These are phyloP conservation scores for Euglossa dilemma DNA, from an alignment of 1,140 invertebrate species.

Conservation along the genomic window DNA sequence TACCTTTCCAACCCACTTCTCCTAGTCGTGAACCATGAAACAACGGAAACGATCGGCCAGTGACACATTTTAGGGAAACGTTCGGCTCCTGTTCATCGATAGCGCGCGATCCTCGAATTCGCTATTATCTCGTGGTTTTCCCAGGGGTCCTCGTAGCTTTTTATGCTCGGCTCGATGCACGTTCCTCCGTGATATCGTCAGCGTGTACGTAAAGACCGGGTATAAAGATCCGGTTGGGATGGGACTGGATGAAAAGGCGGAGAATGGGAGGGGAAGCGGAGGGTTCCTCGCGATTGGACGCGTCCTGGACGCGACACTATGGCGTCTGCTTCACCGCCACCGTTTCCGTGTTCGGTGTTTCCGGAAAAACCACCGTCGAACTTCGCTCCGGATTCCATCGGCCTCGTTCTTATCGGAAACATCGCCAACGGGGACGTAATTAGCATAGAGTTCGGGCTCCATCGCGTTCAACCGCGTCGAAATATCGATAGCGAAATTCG, in stretches of 20 bases:
- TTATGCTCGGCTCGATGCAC: slow-evolving; percentile 10
- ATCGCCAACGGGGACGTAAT: not conserved
- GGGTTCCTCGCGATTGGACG: not conserved
- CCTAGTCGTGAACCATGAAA: not conserved
- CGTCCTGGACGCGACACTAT: not conserved
- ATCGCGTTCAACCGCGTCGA: not conserved
- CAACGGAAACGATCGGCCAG: not conserved
- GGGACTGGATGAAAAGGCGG: not conserved
- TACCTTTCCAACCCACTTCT: not conserved
- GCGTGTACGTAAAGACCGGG: not conserved
- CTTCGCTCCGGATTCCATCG: no score
- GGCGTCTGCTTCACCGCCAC: no score
- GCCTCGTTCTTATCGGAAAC: no score
- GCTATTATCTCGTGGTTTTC: not conserved
- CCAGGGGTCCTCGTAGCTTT: slow-evolving; percentile 13
- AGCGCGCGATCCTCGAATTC: not conserved
- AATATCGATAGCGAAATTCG: slow-evolving; percentile 34
- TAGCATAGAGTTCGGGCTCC: not conserved
- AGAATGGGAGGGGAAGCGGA: not conserved
- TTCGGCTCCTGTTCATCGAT: not conserved
- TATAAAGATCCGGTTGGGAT: slow-evolving; percentile 3
- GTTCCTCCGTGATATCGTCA: slow-evolving; percentile 26
- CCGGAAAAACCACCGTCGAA: not conserved
- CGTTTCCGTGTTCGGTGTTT: no score
- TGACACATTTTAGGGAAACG: not conserved